Evolutionary conservation across 2,888 invertebrate species (phyloP), one percentile per base, ranked within the genome.

Genomic region (Chymomyza caudatula): DNA sequence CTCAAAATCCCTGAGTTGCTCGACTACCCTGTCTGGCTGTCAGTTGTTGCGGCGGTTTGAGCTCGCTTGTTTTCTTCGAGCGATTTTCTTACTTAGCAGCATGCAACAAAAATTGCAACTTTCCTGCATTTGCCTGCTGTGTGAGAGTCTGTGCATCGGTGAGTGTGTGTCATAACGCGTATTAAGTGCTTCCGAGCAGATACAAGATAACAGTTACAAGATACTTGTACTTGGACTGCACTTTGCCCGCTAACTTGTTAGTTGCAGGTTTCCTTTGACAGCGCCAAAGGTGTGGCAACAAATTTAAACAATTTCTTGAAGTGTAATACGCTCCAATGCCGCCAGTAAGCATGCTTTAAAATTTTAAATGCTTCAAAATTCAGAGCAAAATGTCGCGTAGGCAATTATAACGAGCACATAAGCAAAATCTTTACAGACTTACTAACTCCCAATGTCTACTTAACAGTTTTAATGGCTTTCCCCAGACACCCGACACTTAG

Each of bases 11-110:
- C 29, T 37, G 8, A 37, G n/a, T 37, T 37, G 11, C 29, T 37
- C 2, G 29, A 37, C 29, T 37, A 37, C 11, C 8, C 29, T 11
- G 29, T 37, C 29, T 37, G 29, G 29, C 29, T 37, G 29, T 37
- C 29, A 37, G 51, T 4, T 44, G 3, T 4, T 15, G 44, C 17
- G 51, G 17, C 51, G 6, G 51, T 51, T 13, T 2, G 51, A 13
- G 51, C 51, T 17, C 13, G 1, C 20, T 22, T 17, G 13, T 17
- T 4, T 17, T 17, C 84, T 85, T 57, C 80, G 42, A 77, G 81
- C 85, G 78, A 70, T 83, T 82, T 82, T 85, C 71, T 60, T 85
- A 82, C 86, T 82, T 83, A 82, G 70, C 74, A 77, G 67, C 66
- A 52, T 62, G 73, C 70, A 74, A 43, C 22, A 69, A 47, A 73